Evolutionary conservation across 1,140 invertebrate genomes (phyloP), one percentile per base, ranked within the genome.

Genomic region (Contarinia nasturtii): DNA sequence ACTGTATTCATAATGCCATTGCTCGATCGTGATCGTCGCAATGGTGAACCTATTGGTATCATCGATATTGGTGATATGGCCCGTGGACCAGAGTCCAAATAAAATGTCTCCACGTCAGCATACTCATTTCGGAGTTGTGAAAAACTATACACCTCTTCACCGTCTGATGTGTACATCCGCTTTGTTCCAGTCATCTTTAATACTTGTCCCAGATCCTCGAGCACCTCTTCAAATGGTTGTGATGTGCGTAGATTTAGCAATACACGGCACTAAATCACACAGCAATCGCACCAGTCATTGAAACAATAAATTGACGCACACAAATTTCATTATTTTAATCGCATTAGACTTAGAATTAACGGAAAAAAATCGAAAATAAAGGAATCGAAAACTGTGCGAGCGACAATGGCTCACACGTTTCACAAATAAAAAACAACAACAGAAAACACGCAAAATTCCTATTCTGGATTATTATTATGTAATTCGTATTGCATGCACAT

Each of bases 141-240:
- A 62, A 91, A 92, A 63, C 88, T 92, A 49, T 86, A 72, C 2
- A 94, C 87, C 75, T 90, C 86, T 74, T 89, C 83, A 47, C 87
- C 87, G 10, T 80, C 81, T 21, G 86, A 80, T 44, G 86, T 91
- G 64, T 85, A 88, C 80, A 93, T 88, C 65, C 80, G 75, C 61
- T 84, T 85, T 48, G 85, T 84, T 50, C 84, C 82, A 55, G 78
- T 85, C 79, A 90, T 85, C 69, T 88, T 90, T 37, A 93, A 70
- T 38, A 91, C 86, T 70, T 91, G 84, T 50, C 87, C 87, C 54
- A 93, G 72, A 68, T 94, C 90, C 60, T 85, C 80, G 46, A 95
- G 67, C n/a, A 95, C 84, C 59, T 93, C 88, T 67, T 95, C 90
- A 59, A 92, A 96, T 2, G 86, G 86, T 60, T 93, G 88, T 10